These are phyloP conservation scores for Scartelaos histophorus DNA, from an alignment of 2,113 vertebrate species.

Conservation along the genomic window DNA sequence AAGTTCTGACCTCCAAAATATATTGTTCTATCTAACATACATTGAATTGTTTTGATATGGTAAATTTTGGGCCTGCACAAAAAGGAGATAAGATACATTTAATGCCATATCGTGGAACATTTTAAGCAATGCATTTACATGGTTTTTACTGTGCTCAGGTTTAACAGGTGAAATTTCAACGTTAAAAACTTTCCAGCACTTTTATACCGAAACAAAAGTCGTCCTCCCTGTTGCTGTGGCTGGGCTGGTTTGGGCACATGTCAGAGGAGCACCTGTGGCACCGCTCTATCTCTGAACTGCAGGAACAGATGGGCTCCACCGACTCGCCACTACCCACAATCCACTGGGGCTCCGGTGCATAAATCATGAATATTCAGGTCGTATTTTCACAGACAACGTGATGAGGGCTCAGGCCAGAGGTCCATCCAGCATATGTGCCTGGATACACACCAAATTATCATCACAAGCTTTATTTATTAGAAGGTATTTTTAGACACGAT, in stretches of 20 bases:
- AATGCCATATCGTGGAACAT: too few species aligned
- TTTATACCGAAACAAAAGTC: background rate
- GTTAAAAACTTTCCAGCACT: background rate
- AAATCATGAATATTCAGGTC: slow-evolving; percentile 58
- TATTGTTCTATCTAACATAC: too few species aligned
- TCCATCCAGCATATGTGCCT: slow-evolving; percentile 45
- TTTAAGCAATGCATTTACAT: too few species aligned
- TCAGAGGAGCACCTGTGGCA: slow-evolving; percentile 44
- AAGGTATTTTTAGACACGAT: slow-evolving; percentile 18
- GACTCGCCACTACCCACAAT: slow-evolving; percentile 52
- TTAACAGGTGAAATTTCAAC: background rate
- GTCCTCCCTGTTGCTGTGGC: slow-evolving; percentile 11
- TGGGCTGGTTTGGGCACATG: slow-evolving; percentile 14
- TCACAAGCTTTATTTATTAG: slow-evolving; percentile 23
- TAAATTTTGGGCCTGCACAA: too few species aligned
- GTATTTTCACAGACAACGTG: slow-evolving; percentile 24
- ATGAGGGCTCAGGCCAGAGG: slow-evolving; percentile 46
- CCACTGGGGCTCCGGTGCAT: slow-evolving; percentile 43
- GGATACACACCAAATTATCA: slow-evolving; percentile 39
- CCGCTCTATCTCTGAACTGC: slow-evolving; percentile 47
- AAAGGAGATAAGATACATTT: too few species aligned
- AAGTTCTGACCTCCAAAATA: too few species aligned
- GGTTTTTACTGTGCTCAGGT: too few species aligned
- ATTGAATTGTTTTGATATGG: too few species aligned
- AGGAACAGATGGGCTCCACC: slow-evolving; percentile 61